These are phyloP conservation scores for Carcharodon carcharias DNA, from an alignment of 2,797 vertebrate genomes.

Conservation along the genomic window DNA sequence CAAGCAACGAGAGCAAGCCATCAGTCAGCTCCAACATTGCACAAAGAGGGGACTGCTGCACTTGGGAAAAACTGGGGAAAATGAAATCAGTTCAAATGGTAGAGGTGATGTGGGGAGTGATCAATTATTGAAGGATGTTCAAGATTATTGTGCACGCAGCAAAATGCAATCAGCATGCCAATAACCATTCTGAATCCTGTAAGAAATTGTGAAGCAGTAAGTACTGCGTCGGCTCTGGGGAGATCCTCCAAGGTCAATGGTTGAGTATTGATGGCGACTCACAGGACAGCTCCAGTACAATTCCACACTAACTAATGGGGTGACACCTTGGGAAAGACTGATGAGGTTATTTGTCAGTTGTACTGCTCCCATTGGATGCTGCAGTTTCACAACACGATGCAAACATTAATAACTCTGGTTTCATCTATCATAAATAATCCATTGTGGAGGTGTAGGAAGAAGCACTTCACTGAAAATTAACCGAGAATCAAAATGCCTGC, in stretches of 20 bases:
- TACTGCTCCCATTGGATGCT: background rate
- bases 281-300: background rate
- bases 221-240: background rate
- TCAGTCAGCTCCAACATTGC: no score
- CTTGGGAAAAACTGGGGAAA: background rate
- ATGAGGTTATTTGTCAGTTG: conserved; percentile 2
- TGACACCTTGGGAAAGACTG: conserved; percentile 2
- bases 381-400: background rate
- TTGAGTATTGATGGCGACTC: background rate
- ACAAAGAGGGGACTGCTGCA: background rate
- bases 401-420: conserved; percentile 28
- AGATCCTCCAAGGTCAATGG: background rate
- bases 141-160: background rate
- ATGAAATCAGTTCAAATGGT: background rate
- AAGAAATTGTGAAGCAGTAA: background rate
- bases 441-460: background rate
- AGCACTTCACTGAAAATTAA: conserved; percentile 22
- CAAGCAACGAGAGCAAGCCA: background rate
- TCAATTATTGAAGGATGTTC: background rate
- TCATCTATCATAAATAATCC: conserved; percentile 5
- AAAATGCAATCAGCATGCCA: background rate
- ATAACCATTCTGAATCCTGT: conserved; percentile 1
- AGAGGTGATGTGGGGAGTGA: background rate
- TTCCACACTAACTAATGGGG: background rate
- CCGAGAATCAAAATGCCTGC: background rate